phyloP scores from a whole-genome alignment of 2,113 vertebrate genomes.

The Ammospiza nelsoni region DNA sequence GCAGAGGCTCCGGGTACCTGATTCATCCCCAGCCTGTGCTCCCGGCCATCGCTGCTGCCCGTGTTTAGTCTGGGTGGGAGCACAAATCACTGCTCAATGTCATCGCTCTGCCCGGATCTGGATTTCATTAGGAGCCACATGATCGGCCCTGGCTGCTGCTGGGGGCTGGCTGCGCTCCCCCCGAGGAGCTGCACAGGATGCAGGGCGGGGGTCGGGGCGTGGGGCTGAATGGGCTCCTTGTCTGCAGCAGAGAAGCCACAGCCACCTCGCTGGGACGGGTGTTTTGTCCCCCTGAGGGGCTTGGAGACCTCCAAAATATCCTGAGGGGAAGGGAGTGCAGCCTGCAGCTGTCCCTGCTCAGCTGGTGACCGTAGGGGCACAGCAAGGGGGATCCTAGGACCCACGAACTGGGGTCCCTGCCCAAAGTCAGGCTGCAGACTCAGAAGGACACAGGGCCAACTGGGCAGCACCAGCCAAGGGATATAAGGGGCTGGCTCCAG shows the following conservation, averaged over 20 bases:
- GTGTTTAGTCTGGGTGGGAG: slow-evolving; percentile 68
- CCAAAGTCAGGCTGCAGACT: neutral
- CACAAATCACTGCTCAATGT: slow-evolving; percentile 51
- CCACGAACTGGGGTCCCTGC: no score
- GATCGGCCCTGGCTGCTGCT: slow-evolving; percentile 56
- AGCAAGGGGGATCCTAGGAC: neutral
- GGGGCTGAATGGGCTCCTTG: slow-evolving; percentile 72
- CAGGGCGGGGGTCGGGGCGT: slow-evolving; percentile 59
- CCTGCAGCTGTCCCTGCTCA: neutral
- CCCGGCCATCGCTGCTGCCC: neutral
- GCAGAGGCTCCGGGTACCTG: neutral
- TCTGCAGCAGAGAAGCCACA: slow-evolving; percentile 55
- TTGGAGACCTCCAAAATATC: neutral
- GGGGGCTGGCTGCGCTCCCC: slow-evolving; percentile 6
- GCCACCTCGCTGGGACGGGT: neutral
- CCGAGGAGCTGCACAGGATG: slow-evolving; percentile 66
- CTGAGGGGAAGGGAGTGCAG: neutral
- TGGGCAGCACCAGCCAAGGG: neutral
- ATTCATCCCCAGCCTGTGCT: neutral
- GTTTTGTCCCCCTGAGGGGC: neutral
- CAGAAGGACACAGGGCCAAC: neutral
- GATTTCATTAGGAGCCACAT: slow-evolving; percentile 77
- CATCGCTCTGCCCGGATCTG: slow-evolving; percentile 63
- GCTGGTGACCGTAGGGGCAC: fast-evolving
- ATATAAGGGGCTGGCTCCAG: neutral